phyloP scores from a whole-genome alignment of 2,888 invertebrate genomes.

The Ctena decussata region DNA sequence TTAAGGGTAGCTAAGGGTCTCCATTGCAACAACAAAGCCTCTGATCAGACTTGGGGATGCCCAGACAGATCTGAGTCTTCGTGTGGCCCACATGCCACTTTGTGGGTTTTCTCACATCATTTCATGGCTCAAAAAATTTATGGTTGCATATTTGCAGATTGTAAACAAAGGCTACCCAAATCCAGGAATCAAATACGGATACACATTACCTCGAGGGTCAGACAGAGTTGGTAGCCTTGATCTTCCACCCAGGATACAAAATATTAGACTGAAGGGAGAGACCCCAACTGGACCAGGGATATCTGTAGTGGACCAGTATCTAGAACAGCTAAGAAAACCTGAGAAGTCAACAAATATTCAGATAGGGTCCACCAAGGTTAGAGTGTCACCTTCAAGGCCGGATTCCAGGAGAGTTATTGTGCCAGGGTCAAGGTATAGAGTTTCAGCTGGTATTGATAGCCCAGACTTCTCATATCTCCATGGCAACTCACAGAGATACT shows the following conservation, averaged over 20 bases:
- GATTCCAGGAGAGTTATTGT: background rate
- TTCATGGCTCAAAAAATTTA: too few relatives aligned
- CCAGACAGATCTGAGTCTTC: too few relatives aligned
- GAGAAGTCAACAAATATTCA: background rate
- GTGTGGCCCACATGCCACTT: too few relatives aligned
- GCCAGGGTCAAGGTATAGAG: background rate
- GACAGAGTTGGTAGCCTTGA: too few relatives aligned
- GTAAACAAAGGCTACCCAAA: slow-evolving; percentile 46
- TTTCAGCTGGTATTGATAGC: background rate
- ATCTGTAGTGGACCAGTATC: background rate
- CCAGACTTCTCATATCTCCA: background rate
- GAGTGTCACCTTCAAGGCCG: background rate
- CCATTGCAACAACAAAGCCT: too few relatives aligned
- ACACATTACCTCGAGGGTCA: slow-evolving; percentile 4
- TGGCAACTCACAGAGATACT: slow-evolving; percentile 51
- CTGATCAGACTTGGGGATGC: too few relatives aligned
- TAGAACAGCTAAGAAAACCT: background rate
- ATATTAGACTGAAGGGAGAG: background rate
- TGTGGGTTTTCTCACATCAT: too few relatives aligned
- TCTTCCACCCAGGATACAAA: background rate
- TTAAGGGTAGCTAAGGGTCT: too few relatives aligned
- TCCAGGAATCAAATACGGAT: slow-evolving; percentile 39
- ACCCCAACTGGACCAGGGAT: background rate
- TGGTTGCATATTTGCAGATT: too few relatives aligned
- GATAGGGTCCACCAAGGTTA: background rate